phyloP scores from a whole-genome alignment of 2,797 vertebrate species.

The Schizothorax lantsangensis region DNA sequence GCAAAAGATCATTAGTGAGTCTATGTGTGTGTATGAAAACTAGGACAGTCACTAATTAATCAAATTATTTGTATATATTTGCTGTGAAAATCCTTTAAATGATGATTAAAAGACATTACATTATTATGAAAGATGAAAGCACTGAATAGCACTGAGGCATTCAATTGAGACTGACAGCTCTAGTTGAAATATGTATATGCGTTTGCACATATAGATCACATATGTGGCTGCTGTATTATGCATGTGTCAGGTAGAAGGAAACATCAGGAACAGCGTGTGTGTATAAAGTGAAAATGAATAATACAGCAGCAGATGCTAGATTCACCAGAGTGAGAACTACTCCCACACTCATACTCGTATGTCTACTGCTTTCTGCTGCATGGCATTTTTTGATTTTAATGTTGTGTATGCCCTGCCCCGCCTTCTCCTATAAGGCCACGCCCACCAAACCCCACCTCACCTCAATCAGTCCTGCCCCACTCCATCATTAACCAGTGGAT shows the following conservation, averaged over 20 bases:
- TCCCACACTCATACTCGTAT: not conserved
- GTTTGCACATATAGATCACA: not conserved
- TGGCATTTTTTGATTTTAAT: not conserved
- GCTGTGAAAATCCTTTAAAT: constrained; percentile 2
- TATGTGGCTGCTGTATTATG: constrained; percentile 19
- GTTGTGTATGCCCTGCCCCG: not conserved
- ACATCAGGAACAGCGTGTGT: constrained; percentile 15
- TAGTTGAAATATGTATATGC: not conserved
- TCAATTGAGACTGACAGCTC: not conserved
- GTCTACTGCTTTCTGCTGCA: not conserved
- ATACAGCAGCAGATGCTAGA: constrained; percentile 24
- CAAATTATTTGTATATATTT: constrained; percentile 8
- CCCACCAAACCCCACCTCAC: not conserved
- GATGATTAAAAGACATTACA: not conserved
- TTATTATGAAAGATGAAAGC: not conserved
- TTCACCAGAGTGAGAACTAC: constrained; percentile 21
- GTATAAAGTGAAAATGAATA: constrained; percentile 30
- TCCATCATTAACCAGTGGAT: not conserved
- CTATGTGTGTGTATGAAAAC: not conserved
- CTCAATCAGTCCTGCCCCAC: not conserved
- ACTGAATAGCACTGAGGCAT: not conserved
- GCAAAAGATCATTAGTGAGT: not conserved
- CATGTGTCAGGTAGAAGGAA: constrained; percentile 15
- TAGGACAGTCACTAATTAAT: not conserved
- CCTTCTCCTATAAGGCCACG: not conserved